These are phyloP conservation scores for Xestia sexstrigata DNA, from an alignment of 2,888 invertebrate genomes.

Conservation along the genomic window DNA sequence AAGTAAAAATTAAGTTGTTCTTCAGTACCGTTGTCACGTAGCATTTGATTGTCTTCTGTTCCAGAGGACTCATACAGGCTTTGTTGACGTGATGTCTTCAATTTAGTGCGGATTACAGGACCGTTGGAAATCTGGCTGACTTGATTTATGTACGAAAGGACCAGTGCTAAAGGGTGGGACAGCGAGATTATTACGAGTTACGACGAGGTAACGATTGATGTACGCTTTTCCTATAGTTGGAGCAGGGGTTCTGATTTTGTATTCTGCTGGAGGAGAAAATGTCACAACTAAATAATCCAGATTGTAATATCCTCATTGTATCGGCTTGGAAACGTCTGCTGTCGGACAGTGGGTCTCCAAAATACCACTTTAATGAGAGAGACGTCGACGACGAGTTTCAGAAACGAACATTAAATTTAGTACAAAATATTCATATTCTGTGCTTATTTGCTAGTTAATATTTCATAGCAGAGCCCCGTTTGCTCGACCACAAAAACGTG, in stretches of 20 bases:
- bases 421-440: not conserved
- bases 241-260: not conserved
- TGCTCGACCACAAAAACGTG: constrained; percentile 23
- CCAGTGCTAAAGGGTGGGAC: constrained; percentile 9
- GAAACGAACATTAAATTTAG: not conserved
- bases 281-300: not conserved
- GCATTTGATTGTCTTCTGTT: constrained; percentile 60
- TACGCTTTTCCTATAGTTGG: not conserved
- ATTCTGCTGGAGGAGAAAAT: not conserved
- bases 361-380: not conserved
- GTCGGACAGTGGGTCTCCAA: no score
- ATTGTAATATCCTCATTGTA: no score
- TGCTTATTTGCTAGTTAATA: constrained; percentile 11
- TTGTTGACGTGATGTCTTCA: constrained; percentile 36
- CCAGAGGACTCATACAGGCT: constrained; percentile 45
- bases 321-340: not conserved
- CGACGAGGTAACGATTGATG: constrained; percentile 14
- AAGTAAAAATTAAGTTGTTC: constrained; percentile 76
- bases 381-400: not conserved
- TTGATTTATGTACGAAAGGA: constrained; percentile 40
- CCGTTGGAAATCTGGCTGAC: constrained; percentile 24
- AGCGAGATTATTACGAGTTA: constrained; percentile 21
- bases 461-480: not conserved
- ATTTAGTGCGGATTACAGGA: constrained; percentile 38
- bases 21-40: constrained; percentile 76